Percentiles rank a stretch among this genome's conserved stretches.
Evolutionary conservation across 2,888 invertebrate genomes (phyloP).

Genomic region (Cactoblastis cactorum): DNA sequence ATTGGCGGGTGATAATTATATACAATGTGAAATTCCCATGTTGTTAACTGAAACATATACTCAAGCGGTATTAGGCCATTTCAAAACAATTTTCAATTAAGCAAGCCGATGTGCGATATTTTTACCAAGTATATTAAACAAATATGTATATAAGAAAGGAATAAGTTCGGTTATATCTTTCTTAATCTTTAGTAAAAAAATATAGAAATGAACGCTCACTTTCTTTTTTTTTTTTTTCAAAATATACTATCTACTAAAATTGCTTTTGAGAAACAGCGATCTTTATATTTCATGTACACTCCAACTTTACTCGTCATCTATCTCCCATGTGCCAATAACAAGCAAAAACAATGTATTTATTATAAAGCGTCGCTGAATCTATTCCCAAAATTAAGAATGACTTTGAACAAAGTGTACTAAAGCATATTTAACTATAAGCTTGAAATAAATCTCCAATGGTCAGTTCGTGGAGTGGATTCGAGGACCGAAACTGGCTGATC

Average conservation of each 20-base stretch:
- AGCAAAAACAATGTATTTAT: neutral
- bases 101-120: constrained; percentile 41
- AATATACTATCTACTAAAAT: too few relatives aligned
- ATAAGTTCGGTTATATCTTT: too few relatives aligned
- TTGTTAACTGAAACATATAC: constrained; percentile 40
- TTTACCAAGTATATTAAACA: too few relatives aligned
- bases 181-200: too few relatives aligned
- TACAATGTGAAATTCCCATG: constrained; percentile 42
- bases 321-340: neutral
- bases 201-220: too few relatives aligned
- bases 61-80: constrained; percentile 45
- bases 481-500: constrained; percentile 24
- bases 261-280: neutral
- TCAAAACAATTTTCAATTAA: constrained; percentile 27
- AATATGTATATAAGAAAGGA: too few relatives aligned
- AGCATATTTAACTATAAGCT: constrained; percentile 42
- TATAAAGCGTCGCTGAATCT: constrained; percentile 16
- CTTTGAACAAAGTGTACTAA: constrained; percentile 36
- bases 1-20: constrained; percentile 57
- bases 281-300: neutral
- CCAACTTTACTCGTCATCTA: too few relatives aligned
- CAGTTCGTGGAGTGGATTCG: constrained; percentile 53
- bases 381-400: constrained; percentile 12
- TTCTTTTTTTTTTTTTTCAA: too few relatives aligned
- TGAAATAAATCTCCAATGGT: constrained; percentile 52